phyloP scores from a whole-genome alignment of 2,797 vertebrate species.

The Smutsia gigantea region DNA sequence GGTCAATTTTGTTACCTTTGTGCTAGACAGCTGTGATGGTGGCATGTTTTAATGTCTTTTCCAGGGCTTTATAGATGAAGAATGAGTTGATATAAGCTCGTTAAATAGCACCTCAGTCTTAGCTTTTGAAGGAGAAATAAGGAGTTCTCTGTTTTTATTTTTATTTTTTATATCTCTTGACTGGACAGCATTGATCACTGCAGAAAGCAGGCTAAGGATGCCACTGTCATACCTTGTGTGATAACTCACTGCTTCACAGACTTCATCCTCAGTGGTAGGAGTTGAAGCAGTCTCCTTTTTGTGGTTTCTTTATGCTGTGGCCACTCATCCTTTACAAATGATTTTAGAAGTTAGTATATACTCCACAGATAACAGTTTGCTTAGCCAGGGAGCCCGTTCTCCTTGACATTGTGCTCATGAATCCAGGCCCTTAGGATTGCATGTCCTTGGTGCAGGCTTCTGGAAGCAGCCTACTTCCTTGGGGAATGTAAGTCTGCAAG shows the following conservation, averaged over 20 bases:
- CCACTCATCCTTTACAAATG: background rate
- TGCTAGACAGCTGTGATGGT: background rate
- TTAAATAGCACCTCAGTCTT: constrained; percentile 9
- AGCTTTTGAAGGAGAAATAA: constrained; percentile 22
- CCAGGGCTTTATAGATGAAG: background rate
- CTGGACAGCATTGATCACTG: background rate
- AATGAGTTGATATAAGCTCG: background rate
- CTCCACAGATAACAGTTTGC: background rate
- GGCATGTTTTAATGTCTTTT: background rate
- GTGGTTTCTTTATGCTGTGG: background rate
- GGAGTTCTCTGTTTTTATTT: background rate
- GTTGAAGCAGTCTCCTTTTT: background rate
- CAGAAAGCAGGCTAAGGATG: background rate
- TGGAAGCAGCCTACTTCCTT: constrained; percentile 32
- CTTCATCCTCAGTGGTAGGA: background rate
- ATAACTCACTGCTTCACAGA: background rate
- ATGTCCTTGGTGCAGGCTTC: background rate
- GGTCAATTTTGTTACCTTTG: constrained; percentile 29
- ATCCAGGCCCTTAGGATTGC: background rate
- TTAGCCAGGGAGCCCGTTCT: background rate
- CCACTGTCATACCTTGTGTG: background rate
- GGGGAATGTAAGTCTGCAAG: constrained; percentile 2
- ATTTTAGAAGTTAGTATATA: constrained; percentile 26
- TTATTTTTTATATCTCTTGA: background rate
- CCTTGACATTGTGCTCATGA: background rate